Conservation (phyloP, 2,797 vertebrate genomes). For the Vireo griseus region DNA sequence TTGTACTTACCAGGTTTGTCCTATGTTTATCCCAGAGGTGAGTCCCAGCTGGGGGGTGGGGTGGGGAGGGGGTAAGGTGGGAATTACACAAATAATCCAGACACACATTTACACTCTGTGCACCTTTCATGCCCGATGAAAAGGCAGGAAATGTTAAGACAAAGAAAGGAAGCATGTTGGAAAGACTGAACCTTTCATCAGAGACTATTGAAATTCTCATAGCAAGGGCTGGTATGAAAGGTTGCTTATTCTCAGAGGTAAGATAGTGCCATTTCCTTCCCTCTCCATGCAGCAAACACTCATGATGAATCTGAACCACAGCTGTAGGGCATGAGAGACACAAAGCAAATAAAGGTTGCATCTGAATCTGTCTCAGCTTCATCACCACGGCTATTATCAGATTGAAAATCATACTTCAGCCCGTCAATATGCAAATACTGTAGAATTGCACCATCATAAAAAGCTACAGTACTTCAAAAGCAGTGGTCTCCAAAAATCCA, state of each 20-base stretch:
- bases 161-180: slow-evolving; percentile 69
- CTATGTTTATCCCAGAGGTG: background rate
- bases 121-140: slow-evolving; percentile 41
- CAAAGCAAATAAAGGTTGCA: slow-evolving; percentile 42
- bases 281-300: slow-evolving; percentile 24
- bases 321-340: slow-evolving; percentile 34
- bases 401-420: background rate
- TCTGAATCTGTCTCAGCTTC: slow-evolving; percentile 19
- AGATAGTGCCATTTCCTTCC: slow-evolving; percentile 60
- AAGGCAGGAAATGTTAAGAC: slow-evolving; percentile 69
- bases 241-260: slow-evolving; percentile 51
- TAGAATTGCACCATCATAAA: background rate
- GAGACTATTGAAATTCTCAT: slow-evolving; percentile 48
- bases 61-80: background rate
- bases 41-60: background rate
- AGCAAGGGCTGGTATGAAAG: slow-evolving; percentile 27
- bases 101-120: background rate
- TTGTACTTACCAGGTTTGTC: background rate
- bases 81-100: slow-evolving; percentile 55
- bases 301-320: slow-evolving; percentile 31
- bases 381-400: background rate
- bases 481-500: background rate
- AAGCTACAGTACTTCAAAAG: slow-evolving; percentile 3
- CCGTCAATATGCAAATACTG: background rate
- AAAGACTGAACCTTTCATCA: slow-evolving; percentile 56